Evolutionary conservation across 2,888 invertebrate species (phyloP), one percentile per base, ranked within the genome.

Genomic region (Deilephila porcellus): DNA sequence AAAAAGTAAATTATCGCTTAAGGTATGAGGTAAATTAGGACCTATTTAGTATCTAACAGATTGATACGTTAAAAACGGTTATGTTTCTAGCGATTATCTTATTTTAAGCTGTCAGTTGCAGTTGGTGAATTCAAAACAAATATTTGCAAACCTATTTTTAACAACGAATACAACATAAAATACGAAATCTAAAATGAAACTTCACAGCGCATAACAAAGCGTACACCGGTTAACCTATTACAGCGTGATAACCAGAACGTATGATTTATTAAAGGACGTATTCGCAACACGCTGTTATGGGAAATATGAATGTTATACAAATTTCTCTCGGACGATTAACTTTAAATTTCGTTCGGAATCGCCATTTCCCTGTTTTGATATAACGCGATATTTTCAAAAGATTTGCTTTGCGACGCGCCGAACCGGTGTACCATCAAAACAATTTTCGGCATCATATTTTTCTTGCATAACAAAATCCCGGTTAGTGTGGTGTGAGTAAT

Each of bases 391-490:
- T 76, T 73, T 76, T 74, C 73, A 70, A 78, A 80, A 76, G 75
- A 78, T 78, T 79, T 75, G 75, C 74, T 77, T 77, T 77, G 76
- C 70, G 75, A 74, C 72, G 52, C 64, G 70, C 71, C 76, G 70
- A 75, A 75, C 73, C 74, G 75, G 75, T 74, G 76, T 79, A 75
- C 80, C 84, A 45, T 67, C 64, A 67, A 83, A 85, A 85, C 85
- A 83, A 85, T 84, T 82, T 85, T 80, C 82, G 82, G 85, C 81
- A 82, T 80, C 83, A 83, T 83, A 83, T 85, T 86, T 85, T 84
- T 84, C 81, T 82, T 82, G 79, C 80, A 80, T 75, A 82, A 78
- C 77, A 78, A 79, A 81, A 82, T 81, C 79, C 82, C 80, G 79
- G 79, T 76, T 74, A 37, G 64, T 67, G 37, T 71, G 78, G 78